Conservation (phyloP, 2,113 vertebrate species). For the Oncorhynchus masou region DNA sequence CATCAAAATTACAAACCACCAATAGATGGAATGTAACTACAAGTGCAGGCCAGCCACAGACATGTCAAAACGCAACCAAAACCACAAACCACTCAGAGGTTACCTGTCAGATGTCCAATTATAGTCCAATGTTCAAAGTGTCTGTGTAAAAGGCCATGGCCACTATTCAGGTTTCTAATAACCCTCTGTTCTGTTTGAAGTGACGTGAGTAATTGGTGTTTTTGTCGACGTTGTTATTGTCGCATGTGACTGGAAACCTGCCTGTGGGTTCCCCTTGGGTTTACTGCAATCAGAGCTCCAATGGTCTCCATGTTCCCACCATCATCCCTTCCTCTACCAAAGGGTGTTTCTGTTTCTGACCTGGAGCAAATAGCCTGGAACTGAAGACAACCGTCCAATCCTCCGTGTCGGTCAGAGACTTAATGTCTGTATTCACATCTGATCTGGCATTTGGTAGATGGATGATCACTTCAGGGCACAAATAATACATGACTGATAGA, state of each 20-base stretch:
- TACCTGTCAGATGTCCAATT: neutral
- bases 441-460: conserved; percentile 27
- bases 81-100: neutral
- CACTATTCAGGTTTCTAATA: neutral
- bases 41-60: neutral
- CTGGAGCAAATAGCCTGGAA: conserved; percentile 41
- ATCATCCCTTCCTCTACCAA: conserved; percentile 42
- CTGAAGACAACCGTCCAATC: conserved; percentile 24
- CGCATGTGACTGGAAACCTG: neutral
- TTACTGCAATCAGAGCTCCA: conserved; percentile 41
- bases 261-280: conserved; percentile 23
- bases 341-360: conserved; percentile 37
- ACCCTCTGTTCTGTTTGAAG: neutral
- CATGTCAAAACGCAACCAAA: neutral
- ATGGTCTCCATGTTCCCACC: conserved; percentile 43
- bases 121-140: neutral
- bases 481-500: neutral
- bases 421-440: conserved; percentile 5
- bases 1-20: neutral
- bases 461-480: neutral
- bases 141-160: neutral
- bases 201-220: neutral
- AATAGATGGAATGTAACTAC: neutral
- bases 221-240: conserved; percentile 20
- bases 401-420: conserved; percentile 25